Evolutionary conservation across 2,888 invertebrate genomes (phyloP), one percentile per base, ranked within the genome.

Genomic region (Hyposoter dolosus): DNA sequence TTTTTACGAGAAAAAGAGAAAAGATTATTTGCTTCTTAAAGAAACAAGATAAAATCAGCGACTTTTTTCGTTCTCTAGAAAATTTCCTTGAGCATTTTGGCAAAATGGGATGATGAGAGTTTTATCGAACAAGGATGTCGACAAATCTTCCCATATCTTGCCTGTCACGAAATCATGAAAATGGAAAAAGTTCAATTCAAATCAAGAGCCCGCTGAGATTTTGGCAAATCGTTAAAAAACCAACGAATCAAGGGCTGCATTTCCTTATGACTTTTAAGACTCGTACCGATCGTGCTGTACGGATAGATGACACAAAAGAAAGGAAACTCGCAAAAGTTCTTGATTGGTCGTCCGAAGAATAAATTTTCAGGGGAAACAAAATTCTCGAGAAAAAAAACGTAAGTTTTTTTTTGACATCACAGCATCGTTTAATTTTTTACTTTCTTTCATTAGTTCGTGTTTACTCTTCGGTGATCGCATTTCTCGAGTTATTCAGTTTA

Each of bases 401-500:
- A 43, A 32, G 56, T 47, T n/a, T 43, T 43, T 71, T 66, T 47
- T 53, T 32, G 79, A 79, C 71, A 66, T 77, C 40, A 80, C 65
- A 47, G 79, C 65, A 65, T 85, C 68, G 56, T 53, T 81, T 80
- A n/a, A n/a, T 66, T 72, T 78, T 81, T 60, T 56, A 15, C 40
- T 56, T 75, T 75, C 23, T 76, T 76, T 78, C 66, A 72, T 85
- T 77, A 83, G 28, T 85, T 83, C 74, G 47, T 83, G 74, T 83
- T 79, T 83, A 78, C 79, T 85, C 47, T 35, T 72, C 66, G 71
- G 32, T 60, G 53, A 65, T 23, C 23, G 50, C 56, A 60, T 56
- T 45, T 43, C 65, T 78, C 66, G 56, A 74, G 45, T 17, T 23
- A 60, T 78, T 74, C 4, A n/a, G 5, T 17, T n/a, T 50, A 32